Base-by-base conservation (phyloP, 1,140 invertebrate genomes). In the Rhagoletis pomonella region DNA sequence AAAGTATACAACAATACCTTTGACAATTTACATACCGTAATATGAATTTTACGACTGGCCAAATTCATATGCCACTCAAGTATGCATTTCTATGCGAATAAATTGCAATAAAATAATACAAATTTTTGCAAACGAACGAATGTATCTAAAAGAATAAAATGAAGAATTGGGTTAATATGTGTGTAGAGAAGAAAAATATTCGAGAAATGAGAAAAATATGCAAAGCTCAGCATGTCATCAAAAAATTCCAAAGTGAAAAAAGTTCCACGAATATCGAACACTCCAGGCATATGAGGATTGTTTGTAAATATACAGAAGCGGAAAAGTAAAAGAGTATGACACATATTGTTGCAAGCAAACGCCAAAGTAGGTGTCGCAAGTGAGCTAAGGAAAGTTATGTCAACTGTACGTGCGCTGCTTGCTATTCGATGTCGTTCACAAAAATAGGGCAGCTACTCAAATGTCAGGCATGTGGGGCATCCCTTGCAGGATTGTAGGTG, bases 391-490 rank as follows among this genome's bases (percentile, higher is more conserved):
- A 42, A 81, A 81, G 73, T 81, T 81, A 81, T 55, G 73, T 55
- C 73, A 81, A 7, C 73, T 58, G 9, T 81, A 19, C 42, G n/a
- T 29, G 47, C 44, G 14, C 17, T 55, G 73, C n/a, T n/a, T n/a
- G n/a, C 73, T 47, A 81, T 81, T 50, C 44, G 44, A 55, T 81
- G 73, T 81, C 47, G n/a, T 81, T 81, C 73, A 55, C 50, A n/a
- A 58, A 81, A 81, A 58, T 81, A 9, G 73, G 44, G 50, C 73
- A 58, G 42, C 73, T 4, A 81, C 73, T 81, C 73, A 81, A 58
- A 81, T 73, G 73, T 81, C 73, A 81, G 73, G 19, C 47, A 81
- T 55, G 47, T 81, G 17, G 73, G 47, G 47, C 73, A 81, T 55
- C n/a, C 47, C n/a, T 17, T 81, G 12, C 2, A 55, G 19, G 9